These are phyloP conservation scores for Hoplodrina blanda DNA, from an alignment of 2,888 invertebrate genomes.

Conservation along the genomic window DNA sequence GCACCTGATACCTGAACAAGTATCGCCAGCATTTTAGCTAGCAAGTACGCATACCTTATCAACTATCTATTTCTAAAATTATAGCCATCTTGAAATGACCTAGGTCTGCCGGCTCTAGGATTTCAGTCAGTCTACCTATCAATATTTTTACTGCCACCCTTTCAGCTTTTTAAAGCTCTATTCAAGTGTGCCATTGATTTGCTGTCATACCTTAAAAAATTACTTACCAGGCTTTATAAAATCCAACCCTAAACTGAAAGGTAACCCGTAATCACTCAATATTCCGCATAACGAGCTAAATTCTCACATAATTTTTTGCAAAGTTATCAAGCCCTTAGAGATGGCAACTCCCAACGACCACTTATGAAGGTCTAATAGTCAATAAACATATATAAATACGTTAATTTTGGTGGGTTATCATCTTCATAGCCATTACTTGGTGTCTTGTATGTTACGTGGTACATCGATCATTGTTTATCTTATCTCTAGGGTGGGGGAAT, in stretches of 20 bases:
- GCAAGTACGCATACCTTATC: no score
- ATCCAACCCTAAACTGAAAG: neutral
- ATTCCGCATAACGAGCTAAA: slow-evolving; percentile 30
- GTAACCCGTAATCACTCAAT: slow-evolving; percentile 16
- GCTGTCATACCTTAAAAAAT: neutral
- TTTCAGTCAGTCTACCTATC: no score
- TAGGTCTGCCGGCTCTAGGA: no score
- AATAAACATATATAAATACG: slow-evolving; percentile 46
- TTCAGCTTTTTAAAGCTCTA: neutral
- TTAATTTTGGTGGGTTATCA: slow-evolving; percentile 40
- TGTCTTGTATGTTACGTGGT: slow-evolving; percentile 17
- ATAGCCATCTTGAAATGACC: no score
- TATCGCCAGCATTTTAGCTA: no score
- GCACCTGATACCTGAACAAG: no score
- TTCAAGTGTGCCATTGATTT: neutral
- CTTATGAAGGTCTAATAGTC: slow-evolving; percentile 50
- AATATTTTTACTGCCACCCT: no score
- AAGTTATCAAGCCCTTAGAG: slow-evolving; percentile 27
- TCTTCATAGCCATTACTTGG: slow-evolving; percentile 28
- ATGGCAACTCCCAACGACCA: slow-evolving; percentile 28
- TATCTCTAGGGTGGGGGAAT: slow-evolving; percentile 38
- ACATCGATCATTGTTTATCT: slow-evolving; percentile 54
- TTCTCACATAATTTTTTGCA: slow-evolving; percentile 38
- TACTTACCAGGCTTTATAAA: neutral
- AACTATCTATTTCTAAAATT: no score